Evolutionary conservation across 2,797 vertebrate species (phyloP).

Genomic region (Otolemur crassicaudatus): DNA sequence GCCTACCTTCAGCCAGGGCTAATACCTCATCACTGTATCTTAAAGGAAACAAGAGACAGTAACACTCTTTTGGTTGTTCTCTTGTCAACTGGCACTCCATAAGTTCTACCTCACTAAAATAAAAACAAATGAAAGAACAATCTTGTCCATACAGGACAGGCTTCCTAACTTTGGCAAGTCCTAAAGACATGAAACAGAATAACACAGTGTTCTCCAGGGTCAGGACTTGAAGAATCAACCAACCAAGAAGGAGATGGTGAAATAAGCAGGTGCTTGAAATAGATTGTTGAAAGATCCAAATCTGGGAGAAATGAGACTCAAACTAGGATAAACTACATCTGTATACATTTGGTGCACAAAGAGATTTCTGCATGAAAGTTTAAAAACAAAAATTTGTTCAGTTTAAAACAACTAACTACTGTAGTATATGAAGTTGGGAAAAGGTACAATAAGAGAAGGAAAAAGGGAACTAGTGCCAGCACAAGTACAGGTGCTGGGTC

Average conservation of each 20-base stretch:
- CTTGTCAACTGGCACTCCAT: neutral
- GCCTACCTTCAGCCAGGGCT: neutral
- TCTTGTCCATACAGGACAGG: neutral
- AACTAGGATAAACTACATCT: neutral
- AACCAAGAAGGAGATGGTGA: neutral
- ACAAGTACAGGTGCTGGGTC: neutral
- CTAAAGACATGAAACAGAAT: neutral
- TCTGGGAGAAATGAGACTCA: neutral
- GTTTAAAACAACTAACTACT: conserved; percentile 30
- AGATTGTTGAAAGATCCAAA: neutral
- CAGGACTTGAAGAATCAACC: neutral
- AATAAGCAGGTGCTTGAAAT: neutral
- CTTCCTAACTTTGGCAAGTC: conserved; percentile 26
- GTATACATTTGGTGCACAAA: neutral
- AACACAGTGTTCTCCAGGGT: neutral
- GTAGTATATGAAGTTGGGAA: neutral
- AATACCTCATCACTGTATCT: neutral
- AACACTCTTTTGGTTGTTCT: conserved; percentile 8
- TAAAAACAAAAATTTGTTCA: conserved; percentile 1
- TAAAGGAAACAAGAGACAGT: neutral
- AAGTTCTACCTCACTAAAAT: neutral
- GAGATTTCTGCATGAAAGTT: neutral
- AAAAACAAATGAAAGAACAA: neutral
- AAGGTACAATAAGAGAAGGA: neutral
- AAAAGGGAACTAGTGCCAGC: neutral